Conservation (phyloP, 1,140 invertebrate genomes). For the Mizuhopecten yessoensis region DNA sequence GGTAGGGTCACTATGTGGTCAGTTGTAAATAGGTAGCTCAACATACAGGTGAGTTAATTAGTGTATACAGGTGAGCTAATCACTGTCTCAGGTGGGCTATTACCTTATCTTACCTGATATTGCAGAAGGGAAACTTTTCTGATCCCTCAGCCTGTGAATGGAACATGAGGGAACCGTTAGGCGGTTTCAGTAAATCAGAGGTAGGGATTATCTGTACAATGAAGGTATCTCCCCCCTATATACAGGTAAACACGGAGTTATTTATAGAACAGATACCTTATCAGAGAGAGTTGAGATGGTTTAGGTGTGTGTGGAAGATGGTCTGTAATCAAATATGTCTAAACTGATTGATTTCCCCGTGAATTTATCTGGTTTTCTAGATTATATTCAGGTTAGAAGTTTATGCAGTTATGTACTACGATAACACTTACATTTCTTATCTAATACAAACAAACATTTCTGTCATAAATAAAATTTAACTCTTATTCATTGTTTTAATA, state of each 20-base stretch:
- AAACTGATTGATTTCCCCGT: neutral
- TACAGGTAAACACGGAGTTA: conserved; percentile 17
- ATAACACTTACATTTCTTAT: neutral
- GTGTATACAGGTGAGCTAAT: conserved; percentile 25
- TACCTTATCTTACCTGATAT: neutral
- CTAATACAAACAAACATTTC: neutral
- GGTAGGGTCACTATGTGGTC: neutral
- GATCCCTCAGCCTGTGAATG: neutral
- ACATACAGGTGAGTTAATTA: conserved; percentile 9
- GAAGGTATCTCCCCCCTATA: neutral
- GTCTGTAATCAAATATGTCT: conserved; percentile 1
- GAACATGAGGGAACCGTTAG: neutral
- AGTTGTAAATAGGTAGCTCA: neutral
- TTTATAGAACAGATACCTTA: conserved; percentile 39
- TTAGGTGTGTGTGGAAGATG: neutral
- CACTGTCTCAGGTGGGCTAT: neutral
- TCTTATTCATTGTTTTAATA: too few species aligned
- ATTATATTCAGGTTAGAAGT: conserved; percentile 14
- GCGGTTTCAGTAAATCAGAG: neutral
- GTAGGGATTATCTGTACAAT: neutral
- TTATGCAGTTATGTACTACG: neutral
- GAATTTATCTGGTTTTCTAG: neutral
- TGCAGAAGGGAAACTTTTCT: neutral
- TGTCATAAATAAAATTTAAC: neutral
- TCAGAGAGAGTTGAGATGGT: conserved; percentile 6